These are phyloP conservation scores for Diachasma alloeum DNA, from an alignment of 1,140 invertebrate species.

Conservation along the genomic window DNA sequence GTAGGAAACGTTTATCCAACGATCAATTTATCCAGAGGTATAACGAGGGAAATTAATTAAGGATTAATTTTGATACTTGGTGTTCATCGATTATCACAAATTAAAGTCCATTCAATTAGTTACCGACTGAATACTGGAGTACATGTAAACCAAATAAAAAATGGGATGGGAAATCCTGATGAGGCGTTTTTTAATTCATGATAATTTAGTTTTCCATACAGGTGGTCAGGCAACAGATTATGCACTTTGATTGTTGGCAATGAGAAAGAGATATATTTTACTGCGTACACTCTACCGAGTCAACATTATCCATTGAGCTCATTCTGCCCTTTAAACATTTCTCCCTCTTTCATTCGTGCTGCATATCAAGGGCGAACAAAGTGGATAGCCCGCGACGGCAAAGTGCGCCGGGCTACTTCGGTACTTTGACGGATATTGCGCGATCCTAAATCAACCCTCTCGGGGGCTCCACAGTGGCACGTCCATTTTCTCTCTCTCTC, in stretches of 20 bases:
- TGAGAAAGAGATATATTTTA: background rate
- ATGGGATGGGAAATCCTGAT: no score
- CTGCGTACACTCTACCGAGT: background rate
- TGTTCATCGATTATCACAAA: background rate
- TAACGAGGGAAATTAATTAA: background rate
- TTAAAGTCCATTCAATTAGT: background rate
- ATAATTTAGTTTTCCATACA: no score
- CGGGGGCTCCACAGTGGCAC: background rate
- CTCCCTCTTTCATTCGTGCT: no score
- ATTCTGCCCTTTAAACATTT: background rate
- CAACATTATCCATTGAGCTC: background rate
- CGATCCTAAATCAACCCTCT: constrained; percentile 29
- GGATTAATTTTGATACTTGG: background rate
- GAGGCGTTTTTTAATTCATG: no score
- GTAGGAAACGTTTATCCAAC: background rate
- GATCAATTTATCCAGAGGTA: background rate
- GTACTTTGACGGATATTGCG: constrained; percentile 30
- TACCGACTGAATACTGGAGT: background rate
- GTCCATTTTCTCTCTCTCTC: background rate
- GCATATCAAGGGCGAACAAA: background rate
- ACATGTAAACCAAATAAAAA: no score
- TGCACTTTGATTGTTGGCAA: background rate
- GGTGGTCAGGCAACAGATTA: background rate
- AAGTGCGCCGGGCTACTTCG: constrained; percentile 7
- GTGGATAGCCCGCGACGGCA: background rate